These are phyloP conservation scores for Phalacrocorax aristotelis DNA, from an alignment of 2,113 vertebrate genomes.

Conservation along the genomic window DNA sequence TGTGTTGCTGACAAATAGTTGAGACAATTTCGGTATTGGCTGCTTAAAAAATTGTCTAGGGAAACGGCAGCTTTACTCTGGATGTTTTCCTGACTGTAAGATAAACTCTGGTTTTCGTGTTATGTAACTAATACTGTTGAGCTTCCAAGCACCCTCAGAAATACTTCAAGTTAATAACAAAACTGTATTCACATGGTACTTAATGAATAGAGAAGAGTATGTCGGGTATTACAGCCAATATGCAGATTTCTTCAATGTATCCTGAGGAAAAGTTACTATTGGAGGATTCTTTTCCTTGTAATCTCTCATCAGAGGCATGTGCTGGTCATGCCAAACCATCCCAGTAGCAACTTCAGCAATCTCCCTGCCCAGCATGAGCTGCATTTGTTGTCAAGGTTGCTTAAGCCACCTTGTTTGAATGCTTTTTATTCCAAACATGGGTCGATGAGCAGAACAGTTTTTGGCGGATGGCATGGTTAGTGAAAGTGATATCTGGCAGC, in stretches of 20 bases:
- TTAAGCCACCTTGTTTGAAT: background rate
- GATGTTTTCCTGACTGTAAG: background rate
- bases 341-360: background rate
- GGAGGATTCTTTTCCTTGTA: background rate
- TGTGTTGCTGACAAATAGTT: background rate
- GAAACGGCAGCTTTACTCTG: background rate
- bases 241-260: background rate
- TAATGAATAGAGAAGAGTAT: background rate
- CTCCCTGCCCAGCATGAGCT: background rate
- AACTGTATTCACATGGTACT: background rate
- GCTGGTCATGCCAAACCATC: conserved; percentile 8
- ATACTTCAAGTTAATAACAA: background rate
- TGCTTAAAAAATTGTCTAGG: background rate
- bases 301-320: background rate
- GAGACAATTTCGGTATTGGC: background rate
- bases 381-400: conserved; percentile 4
- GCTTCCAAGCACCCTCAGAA: background rate
- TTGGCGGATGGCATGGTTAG: background rate
- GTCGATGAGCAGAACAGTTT: background rate
- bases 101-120: background rate
- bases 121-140: background rate
- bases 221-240: background rate
- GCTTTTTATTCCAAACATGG: background rate
- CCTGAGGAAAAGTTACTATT: background rate
- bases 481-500: background rate